Base-by-base conservation (phyloP, 2,797 vertebrate species). In the Melopsittacus undulatus region DNA sequence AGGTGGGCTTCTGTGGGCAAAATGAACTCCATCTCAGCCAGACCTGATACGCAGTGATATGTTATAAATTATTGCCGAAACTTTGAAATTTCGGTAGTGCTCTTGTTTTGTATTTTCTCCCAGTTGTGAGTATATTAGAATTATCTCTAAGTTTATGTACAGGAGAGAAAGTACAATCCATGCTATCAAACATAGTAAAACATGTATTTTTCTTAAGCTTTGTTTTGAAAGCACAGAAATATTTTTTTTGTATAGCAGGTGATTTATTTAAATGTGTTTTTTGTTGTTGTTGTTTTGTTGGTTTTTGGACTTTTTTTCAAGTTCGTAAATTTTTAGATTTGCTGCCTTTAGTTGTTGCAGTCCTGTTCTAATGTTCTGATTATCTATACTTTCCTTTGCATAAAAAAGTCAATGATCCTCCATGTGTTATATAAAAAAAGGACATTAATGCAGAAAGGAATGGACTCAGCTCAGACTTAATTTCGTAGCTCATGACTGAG, bases 1-100 rank as follows among this genome's bases (percentile, higher is more conserved):
- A 0, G 5, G 7, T 30, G 40, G 42, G 57, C 52, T 62, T 19
- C 36, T 21, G 0, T 23, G 7, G 13, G 16, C 13, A 20, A 21
- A 38, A 38, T 32, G 18, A 38, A n/a, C 38, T 68, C 52, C 26
- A 7, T 19, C 38, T 57, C 52, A 36, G 27, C 27, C 54, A 82
- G 20, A 7, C 29, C 15, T 21, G 40, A 5, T 5, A 46, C 8
- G 1, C 11, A 45, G 15, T 6, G 22, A 30, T 69, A 22, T 38
- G n/a, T 40, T 46, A 2, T 38, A 57, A 38, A 26, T 56, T 16
- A 43, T 34, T 86, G 45, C 40, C 51, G 18, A 23, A 80, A 67
- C 14, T 42, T 61, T 4, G 13, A 2, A 21, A 69, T 69, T 83
- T 9, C 5, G 20, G 21, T 34, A 54, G 30, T 4, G 1, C 10